phyloP scores from a whole-genome alignment of 2,113 vertebrate genomes.

The Seriola rivoliana region DNA sequence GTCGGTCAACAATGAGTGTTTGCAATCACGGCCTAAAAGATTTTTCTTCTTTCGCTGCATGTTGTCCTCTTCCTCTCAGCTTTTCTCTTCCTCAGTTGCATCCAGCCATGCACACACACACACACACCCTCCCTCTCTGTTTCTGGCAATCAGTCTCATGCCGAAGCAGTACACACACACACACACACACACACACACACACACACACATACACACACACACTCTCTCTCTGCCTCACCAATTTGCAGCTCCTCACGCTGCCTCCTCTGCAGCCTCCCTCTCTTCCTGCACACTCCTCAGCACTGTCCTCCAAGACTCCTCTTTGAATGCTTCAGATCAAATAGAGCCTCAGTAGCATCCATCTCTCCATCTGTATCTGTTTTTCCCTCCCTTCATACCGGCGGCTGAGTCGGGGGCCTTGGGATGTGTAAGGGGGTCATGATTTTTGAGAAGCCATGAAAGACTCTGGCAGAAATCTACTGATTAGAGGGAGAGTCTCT shows the following conservation, averaged over 20 bases:
- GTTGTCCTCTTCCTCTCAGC: background rate
- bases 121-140: background rate
- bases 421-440: slow-evolving; percentile 2
- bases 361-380: slow-evolving; percentile 35
- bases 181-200: background rate
- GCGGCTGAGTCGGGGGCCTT: background rate
- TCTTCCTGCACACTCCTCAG: slow-evolving; percentile 32
- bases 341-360: slow-evolving; percentile 17
- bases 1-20: too few species aligned
- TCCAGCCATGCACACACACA: background rate
- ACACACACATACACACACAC: background rate
- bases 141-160: slow-evolving; percentile 7
- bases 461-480: slow-evolving; percentile 31
- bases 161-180: background rate
- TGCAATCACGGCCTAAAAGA: background rate
- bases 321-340: slow-evolving; percentile 53
- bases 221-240: background rate
- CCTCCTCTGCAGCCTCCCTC: slow-evolving; percentile 26
- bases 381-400: slow-evolving; percentile 23
- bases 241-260: slow-evolving; percentile 12
- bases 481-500: slow-evolving; percentile 15
- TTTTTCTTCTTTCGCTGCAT: background rate
- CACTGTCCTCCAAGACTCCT: slow-evolving; percentile 34
- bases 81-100: background rate
- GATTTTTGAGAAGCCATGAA: slow-evolving; percentile 25